phyloP scores from a whole-genome alignment of 2,797 vertebrate species.

The Notoglanidium macrostoma region DNA sequence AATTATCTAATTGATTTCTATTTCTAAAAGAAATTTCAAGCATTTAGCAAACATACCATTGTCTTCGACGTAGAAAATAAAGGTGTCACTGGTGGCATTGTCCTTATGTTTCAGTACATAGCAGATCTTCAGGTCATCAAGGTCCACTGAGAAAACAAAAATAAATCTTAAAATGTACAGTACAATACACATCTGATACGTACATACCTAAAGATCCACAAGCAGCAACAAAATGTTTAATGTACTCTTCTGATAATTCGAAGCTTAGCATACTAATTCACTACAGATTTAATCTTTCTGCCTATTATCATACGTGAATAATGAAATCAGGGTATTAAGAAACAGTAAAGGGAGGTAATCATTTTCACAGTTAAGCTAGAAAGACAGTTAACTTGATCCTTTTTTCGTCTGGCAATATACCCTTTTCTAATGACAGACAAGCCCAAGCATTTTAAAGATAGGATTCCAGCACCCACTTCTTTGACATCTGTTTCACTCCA shows the following conservation, averaged over 20 bases:
- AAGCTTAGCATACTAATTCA: not conserved
- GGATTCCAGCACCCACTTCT: constrained; percentile 52
- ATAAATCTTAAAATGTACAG: not conserved
- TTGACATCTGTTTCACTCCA: constrained; percentile 45
- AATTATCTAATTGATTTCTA: not conserved
- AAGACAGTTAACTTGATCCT: not conserved
- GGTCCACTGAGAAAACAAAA: constrained; percentile 79
- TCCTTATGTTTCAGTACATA: constrained; percentile 82
- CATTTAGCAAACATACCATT: constrained; percentile 73
- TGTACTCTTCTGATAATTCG: no score
- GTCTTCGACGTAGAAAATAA: constrained; percentile 87
- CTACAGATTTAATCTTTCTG: not conserved
- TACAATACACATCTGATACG: not conserved
- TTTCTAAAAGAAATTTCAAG: not conserved
- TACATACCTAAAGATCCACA: not conserved
- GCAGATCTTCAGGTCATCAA: constrained; percentile 90
- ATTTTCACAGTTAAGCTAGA: not conserved
- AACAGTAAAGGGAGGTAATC: not conserved
- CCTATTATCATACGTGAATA: not conserved
- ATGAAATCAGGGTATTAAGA: not conserved
- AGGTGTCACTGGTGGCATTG: constrained; percentile 85
- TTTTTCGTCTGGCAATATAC: constrained; percentile 61
- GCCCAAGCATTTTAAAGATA: constrained; percentile 73
- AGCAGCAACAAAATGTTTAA: not conserved
- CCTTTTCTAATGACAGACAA: constrained; percentile 72